Evolutionary conservation across 2,888 invertebrate genomes (phyloP).

Genomic region (Terebella lapidaria): DNA sequence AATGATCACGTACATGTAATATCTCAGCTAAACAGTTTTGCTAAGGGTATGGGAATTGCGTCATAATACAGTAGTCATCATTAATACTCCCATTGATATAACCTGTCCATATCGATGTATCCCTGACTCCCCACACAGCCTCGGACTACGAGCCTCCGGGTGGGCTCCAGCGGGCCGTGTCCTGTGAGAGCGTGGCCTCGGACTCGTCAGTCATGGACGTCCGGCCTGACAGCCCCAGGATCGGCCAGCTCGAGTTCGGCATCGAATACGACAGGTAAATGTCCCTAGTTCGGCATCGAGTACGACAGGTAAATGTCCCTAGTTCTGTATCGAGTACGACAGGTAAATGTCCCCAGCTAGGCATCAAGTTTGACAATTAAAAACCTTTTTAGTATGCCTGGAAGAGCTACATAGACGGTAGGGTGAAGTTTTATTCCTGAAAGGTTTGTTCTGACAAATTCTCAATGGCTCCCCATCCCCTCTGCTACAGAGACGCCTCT

Average conservation of each 20-base stretch:
- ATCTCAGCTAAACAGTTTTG: no score
- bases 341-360: conserved; percentile 58
- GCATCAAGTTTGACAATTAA: conserved; percentile 71
- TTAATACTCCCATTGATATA: no score
- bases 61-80: no score
- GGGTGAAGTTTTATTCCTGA: no score
- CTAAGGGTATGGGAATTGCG: no score
- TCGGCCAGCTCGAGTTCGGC: conserved; percentile 72
- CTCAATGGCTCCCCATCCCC: no score
- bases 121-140: no score
- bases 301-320: conserved; percentile 65
- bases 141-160: conserved; percentile 43
- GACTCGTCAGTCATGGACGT: conserved; percentile 64
- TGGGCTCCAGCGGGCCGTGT: conserved; percentile 64
- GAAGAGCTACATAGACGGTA: no score
- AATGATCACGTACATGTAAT: no score
- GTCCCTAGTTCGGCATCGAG: conserved; percentile 56
- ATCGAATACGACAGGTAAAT: conserved; percentile 71
- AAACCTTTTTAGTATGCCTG: no score
- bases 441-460: no score
- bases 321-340: conserved; percentile 64
- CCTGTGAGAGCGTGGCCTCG: conserved; percentile 76
- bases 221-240: conserved; percentile 60
- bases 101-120: no score
- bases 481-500: conserved; percentile 59